A percentile compares a stretch with the other conserved stretches of the same genome.
Conservation (phyloP, 1,140 invertebrate genomes). For the Drosophila eugracilis region DNA sequence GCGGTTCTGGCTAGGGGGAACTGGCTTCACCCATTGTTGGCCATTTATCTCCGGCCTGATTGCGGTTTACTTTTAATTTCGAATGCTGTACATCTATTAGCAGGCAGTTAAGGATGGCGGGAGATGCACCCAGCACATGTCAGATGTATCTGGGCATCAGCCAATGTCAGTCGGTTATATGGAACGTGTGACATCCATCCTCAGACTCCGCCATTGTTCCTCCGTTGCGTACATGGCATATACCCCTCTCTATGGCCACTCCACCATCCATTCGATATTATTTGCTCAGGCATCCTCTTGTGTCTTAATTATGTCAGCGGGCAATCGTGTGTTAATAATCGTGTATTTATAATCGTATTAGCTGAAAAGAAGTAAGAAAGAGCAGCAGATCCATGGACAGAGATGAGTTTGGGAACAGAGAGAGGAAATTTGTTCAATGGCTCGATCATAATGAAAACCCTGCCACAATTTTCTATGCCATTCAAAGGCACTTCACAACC, state of each 20-base stretch:
- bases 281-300: constrained; percentile 61
- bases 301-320: constrained; percentile 80
- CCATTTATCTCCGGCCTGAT: constrained; percentile 66
- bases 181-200: constrained; percentile 56
- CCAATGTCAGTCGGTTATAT: constrained; percentile 28
- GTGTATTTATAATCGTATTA: constrained; percentile 83
- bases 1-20: constrained; percentile 7
- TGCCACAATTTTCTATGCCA: constrained; percentile 67
- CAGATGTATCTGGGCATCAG: constrained; percentile 59
- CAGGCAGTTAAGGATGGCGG: constrained; percentile 57
- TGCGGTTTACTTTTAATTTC: constrained; percentile 74
- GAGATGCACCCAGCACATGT: constrained; percentile 65
- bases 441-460: constrained; percentile 65
- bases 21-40: constrained; percentile 41
- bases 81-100: constrained; percentile 66
- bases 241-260: constrained; percentile 1
- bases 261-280: constrained; percentile 37
- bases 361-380: constrained; percentile 44
- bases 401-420: constrained; percentile 8
- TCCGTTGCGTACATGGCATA: constrained; percentile 4
- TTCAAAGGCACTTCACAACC: constrained; percentile 71
- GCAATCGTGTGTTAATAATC: constrained; percentile 83
- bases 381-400: constrained; percentile 18
- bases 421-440: constrained; percentile 76
- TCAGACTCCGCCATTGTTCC: constrained; percentile 64